Evolutionary conservation across 2,797 vertebrate genomes (phyloP), one percentile per base, ranked within the genome.

Genomic region (Pseudochirops corinnae): DNA sequence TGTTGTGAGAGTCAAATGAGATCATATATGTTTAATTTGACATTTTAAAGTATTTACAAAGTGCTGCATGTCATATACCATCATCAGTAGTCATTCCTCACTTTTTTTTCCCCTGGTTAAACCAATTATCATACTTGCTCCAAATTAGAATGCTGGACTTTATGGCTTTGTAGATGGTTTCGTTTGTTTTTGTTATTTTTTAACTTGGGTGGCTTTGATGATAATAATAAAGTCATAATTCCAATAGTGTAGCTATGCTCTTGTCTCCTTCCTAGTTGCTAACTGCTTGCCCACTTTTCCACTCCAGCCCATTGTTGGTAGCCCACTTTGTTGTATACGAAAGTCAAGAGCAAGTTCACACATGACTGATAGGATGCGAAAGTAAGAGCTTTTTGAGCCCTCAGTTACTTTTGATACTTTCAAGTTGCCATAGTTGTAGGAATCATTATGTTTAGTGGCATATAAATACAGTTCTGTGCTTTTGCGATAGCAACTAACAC

Each of bases 401-500:
- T 2, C 39, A 26, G 39, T 46, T 87, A 56, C 46, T 91, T 97
- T 96, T 93, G 21, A 93, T 50, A 50, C 55, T 53, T 91, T 67
- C 91, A 96, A 97, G 93, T 93, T n/a, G 50, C 60, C 90, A 67
- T 33, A 18, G 5, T 13, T 91, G 55, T 95, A 2, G 93, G 93
- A 93, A 94, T 55, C 93, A 21, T 1, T 94, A 0, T 95, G 57
- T 87, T 96, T 96, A 62, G 82, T 94, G 52, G 95, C 60, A 6
- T 53, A 90, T 94, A 93, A 94, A 87, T 31, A 90, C 74, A 95
- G 31, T 93, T 96, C 93, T 95, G 94, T 33, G 58, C 16, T 55
- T 96, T 94, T 53, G 12, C 67, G 26, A 91, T 57, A 74, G 56
- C 67, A 94, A 31, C 58, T 96, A 95, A 91, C 91, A 96, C 16